Evolutionary conservation across 1,140 invertebrate species (phyloP).

Genomic region (Druon quercuslanigerum): DNA sequence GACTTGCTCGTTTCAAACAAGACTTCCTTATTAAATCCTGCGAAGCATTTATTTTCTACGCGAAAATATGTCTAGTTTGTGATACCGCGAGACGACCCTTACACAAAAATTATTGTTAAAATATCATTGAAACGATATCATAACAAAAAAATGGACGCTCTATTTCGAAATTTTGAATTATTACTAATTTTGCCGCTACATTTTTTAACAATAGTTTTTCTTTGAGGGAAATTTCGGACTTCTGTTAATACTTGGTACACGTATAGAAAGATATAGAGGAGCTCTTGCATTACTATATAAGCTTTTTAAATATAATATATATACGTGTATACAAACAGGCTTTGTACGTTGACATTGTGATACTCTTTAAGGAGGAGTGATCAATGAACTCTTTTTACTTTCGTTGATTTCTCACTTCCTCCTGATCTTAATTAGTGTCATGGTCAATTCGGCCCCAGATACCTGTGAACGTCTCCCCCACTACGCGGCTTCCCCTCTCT

Average conservation of each 20-base stretch:
- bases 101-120: conserved; percentile 45
- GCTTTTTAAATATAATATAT: conserved; percentile 15
- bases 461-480: no score
- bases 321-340: conserved; percentile 54
- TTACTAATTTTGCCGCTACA: neutral
- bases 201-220: neutral
- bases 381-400: conserved; percentile 37
- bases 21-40: neutral
- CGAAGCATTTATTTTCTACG: neutral
- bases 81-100: conserved; percentile 58
- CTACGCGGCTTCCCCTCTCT: no score
- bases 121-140: neutral
- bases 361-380: conserved; percentile 68
- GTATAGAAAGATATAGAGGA: conserved; percentile 4
- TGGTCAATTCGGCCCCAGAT: no score
- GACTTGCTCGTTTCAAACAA: conserved; percentile 4
- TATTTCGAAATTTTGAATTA: neutral
- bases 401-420: conserved; percentile 9
- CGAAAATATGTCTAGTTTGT: conserved; percentile 55
- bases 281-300: conserved; percentile 23
- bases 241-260: neutral
- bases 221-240: neutral
- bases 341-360: conserved; percentile 75
- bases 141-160: neutral
- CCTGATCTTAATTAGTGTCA: neutral